A percentile compares a stretch with the other conserved stretches of the same genome.
phyloP scores from a whole-genome alignment of 2,113 vertebrate species.

The Junco hyemalis region DNA sequence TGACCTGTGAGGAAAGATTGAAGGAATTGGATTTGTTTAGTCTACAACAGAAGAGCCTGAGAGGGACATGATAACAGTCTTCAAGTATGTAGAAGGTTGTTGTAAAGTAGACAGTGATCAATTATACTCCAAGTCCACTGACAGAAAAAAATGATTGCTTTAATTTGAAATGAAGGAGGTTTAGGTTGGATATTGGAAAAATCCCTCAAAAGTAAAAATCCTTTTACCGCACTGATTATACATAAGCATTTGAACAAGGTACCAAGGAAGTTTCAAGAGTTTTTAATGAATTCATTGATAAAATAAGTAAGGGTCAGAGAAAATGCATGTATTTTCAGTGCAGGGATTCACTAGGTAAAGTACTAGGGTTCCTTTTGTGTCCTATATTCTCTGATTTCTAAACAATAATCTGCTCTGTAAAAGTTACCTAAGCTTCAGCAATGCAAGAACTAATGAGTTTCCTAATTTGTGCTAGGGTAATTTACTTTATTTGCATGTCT shows the following conservation, averaged over 20 bases:
- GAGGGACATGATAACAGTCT: slow-evolving; percentile 67
- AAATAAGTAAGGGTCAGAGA: background rate
- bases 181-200: background rate
- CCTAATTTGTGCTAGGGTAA: background rate
- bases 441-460: background rate
- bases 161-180: slow-evolving; percentile 8
- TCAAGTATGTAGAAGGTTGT: slow-evolving; percentile 62
- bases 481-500: background rate
- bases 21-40: slow-evolving; percentile 68
- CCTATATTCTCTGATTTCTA: background rate
- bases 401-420: background rate
- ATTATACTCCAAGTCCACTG: slow-evolving; percentile 37
- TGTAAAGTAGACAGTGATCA: slow-evolving; percentile 53
- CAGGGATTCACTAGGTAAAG: background rate
- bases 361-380: background rate
- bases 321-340: background rate
- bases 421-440: background rate
- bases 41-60: slow-evolving; percentile 61
- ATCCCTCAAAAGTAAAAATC: background rate
- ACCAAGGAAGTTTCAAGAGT: background rate
- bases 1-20: slow-evolving; percentile 68
- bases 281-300: background rate
- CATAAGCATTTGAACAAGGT: background rate
- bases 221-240: background rate
- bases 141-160: background rate